Percentiles rank a stretch among this genome's conserved stretches.
phyloP scores from a whole-genome alignment of 2,888 invertebrate species.

The Meganola albula region DNA sequence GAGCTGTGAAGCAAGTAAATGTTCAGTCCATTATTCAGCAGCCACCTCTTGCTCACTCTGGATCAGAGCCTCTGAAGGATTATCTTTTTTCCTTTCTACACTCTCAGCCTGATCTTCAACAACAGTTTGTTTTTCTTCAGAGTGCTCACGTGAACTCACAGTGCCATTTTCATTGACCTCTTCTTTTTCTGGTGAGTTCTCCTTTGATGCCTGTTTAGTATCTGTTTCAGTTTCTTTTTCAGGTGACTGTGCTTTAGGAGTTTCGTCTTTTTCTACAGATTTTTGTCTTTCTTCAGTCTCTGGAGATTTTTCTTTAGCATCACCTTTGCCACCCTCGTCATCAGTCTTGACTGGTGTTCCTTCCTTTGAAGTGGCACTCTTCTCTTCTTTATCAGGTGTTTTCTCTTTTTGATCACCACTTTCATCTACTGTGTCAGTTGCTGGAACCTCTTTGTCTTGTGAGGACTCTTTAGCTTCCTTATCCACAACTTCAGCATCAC shows the following conservation, averaged over 20 bases:
- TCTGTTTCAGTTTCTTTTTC: slow-evolving; percentile 37
- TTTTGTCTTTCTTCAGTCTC: slow-evolving; percentile 42
- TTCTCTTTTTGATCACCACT: slow-evolving; percentile 34
- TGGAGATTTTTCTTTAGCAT: slow-evolving; percentile 28
- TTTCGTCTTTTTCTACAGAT: slow-evolving; percentile 42
- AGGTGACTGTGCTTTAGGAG: slow-evolving; percentile 35
- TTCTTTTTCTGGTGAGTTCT: slow-evolving; percentile 47
- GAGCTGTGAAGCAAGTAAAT: slow-evolving; percentile 62
- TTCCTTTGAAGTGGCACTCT: slow-evolving; percentile 32
- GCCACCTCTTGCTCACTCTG: slow-evolving; percentile 61
- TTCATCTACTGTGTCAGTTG: slow-evolving; percentile 36
- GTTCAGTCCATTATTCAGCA: slow-evolving; percentile 53
- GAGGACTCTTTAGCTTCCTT: slow-evolving; percentile 35
- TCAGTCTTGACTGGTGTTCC: slow-evolving; percentile 37
- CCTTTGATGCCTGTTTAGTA: slow-evolving; percentile 46
- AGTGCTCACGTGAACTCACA: slow-evolving; percentile 62
- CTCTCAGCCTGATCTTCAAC: slow-evolving; percentile 27
- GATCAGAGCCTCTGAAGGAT: slow-evolving; percentile 62
- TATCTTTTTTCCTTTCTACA: slow-evolving; percentile 49
- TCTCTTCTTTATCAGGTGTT: slow-evolving; percentile 31
- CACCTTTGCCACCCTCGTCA: slow-evolving; percentile 27
- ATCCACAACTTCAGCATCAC: slow-evolving; percentile 48
- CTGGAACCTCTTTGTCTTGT: slow-evolving; percentile 42
- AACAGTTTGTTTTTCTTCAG: slow-evolving; percentile 50
- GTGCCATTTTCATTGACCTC: slow-evolving; percentile 63